phyloP scores from a whole-genome alignment of 2,113 vertebrate genomes.

The Emydocephalus ijimae region DNA sequence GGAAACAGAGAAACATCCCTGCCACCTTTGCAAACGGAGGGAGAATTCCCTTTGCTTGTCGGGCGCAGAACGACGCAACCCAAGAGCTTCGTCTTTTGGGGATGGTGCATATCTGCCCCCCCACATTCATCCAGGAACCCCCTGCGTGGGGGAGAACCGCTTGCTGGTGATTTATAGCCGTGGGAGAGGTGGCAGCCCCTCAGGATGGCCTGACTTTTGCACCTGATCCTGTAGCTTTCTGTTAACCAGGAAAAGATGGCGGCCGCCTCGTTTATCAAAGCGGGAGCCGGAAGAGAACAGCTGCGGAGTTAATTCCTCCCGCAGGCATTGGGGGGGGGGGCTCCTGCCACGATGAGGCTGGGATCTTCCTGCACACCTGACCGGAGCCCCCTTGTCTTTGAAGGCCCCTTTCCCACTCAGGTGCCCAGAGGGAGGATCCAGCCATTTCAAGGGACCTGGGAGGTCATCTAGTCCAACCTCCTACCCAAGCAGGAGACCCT shows the following conservation, averaged over 20 bases:
- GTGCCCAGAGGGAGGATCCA: background rate
- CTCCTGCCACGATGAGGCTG: rapidly evolving
- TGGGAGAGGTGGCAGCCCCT: conserved; percentile 22
- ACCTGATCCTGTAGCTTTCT: conserved; percentile 22
- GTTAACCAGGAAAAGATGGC: conserved; percentile 50
- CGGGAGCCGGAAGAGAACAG: background rate
- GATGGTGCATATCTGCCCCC: background rate
- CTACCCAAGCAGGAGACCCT: too few species aligned
- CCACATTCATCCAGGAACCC: rapidly evolving
- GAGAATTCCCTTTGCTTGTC: background rate
- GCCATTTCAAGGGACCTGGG: too few species aligned
- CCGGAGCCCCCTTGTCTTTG: too few species aligned
- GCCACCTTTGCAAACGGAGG: background rate
- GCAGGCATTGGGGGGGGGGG: background rate
- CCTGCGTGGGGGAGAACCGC: background rate
- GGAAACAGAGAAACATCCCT: too few species aligned
- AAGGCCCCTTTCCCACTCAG: too few species aligned
- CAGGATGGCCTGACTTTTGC: conserved; percentile 24
- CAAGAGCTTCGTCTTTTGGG: background rate
- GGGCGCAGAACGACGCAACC: background rate
- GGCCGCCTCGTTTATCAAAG: conserved; percentile 52
- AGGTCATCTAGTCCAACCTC: too few species aligned
- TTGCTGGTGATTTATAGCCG: conserved; percentile 56
- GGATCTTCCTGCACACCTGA: background rate
- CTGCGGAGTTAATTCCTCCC: background rate